phyloP scores from a whole-genome alignment of 2,888 invertebrate genomes.

The Campoplex nolae region DNA sequence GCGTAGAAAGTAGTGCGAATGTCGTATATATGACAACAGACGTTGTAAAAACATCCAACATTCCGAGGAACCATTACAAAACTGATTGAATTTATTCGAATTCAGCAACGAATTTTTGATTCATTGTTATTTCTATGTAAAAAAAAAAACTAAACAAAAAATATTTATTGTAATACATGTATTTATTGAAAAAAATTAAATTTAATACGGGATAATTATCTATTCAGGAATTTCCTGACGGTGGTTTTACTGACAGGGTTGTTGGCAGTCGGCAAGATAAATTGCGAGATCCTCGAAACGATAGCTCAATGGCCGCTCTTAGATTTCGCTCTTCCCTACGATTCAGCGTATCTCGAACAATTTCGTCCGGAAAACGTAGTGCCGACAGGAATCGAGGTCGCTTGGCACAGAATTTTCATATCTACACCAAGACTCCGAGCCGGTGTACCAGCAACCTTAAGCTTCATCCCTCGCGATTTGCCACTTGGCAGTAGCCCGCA shows the following conservation, averaged over 20 bases:
- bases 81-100: background rate
- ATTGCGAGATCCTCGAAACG: slow-evolving; percentile 80
- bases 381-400: slow-evolving; percentile 91
- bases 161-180: background rate
- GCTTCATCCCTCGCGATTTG: slow-evolving; percentile 88
- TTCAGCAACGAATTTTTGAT: background rate
- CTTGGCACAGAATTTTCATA: slow-evolving; percentile 90
- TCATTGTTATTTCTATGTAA: background rate
- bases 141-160: background rate
- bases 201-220: background rate
- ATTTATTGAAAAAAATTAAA: background rate
- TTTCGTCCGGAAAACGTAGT: slow-evolving; percentile 91
- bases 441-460: slow-evolving; percentile 92
- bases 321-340: slow-evolving; percentile 83
- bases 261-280: background rate
- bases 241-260: slow-evolving; percentile 65
- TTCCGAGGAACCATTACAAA: slow-evolving; percentile 1
- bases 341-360: slow-evolving; percentile 79
- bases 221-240: slow-evolving; percentile 52
- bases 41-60: slow-evolving; percentile 8
- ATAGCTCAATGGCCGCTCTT: slow-evolving; percentile 84
- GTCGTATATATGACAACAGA: slow-evolving; percentile 27
- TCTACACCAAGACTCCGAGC: slow-evolving; percentile 90
- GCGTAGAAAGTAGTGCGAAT: slow-evolving; percentile 69
- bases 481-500: slow-evolving; percentile 89